These are phyloP conservation scores for Acipenser oxyrinchus DNA, from an alignment of 2,797 vertebrate species.

Conservation along the genomic window DNA sequence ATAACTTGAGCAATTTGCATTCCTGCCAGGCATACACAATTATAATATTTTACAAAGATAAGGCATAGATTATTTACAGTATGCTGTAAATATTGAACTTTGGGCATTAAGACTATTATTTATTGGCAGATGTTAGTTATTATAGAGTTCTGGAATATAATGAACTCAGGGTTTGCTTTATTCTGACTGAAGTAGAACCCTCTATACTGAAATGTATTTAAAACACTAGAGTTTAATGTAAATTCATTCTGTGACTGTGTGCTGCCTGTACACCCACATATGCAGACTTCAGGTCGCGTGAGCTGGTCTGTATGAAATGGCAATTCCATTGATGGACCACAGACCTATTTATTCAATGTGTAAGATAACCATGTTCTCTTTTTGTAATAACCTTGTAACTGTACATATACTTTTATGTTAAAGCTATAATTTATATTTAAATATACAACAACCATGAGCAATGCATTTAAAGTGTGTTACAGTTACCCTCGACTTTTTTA, in stretches of 20 bases:
- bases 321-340: slow-evolving; percentile 62
- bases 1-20: no score
- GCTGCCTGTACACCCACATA: no score
- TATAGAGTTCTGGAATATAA: slow-evolving; percentile 23
- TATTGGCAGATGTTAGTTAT: slow-evolving; percentile 47
- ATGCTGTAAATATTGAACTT: slow-evolving; percentile 22
- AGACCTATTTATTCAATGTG: slow-evolving; percentile 31
- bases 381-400: slow-evolving; percentile 54
- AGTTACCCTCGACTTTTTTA: slow-evolving; percentile 37
- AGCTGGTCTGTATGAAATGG: slow-evolving; percentile 73
- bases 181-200: slow-evolving; percentile 12
- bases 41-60: slow-evolving; percentile 16
- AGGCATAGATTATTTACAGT: slow-evolving; percentile 6
- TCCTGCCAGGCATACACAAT: no score
- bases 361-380: slow-evolving; percentile 38
- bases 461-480: slow-evolving; percentile 46
- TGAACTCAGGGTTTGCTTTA: slow-evolving; percentile 19
- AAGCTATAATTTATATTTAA: slow-evolving; percentile 82
- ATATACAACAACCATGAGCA: slow-evolving; percentile 49
- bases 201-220: slow-evolving; percentile 2
- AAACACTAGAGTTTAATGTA: neutral
- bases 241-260: no score
- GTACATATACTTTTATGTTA: slow-evolving; percentile 72
- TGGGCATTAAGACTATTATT: slow-evolving; percentile 36
- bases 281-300: slow-evolving; percentile 22